Evolutionary conservation across 2,797 vertebrate species (phyloP).

Genomic region (Tadarida brasiliensis): DNA sequence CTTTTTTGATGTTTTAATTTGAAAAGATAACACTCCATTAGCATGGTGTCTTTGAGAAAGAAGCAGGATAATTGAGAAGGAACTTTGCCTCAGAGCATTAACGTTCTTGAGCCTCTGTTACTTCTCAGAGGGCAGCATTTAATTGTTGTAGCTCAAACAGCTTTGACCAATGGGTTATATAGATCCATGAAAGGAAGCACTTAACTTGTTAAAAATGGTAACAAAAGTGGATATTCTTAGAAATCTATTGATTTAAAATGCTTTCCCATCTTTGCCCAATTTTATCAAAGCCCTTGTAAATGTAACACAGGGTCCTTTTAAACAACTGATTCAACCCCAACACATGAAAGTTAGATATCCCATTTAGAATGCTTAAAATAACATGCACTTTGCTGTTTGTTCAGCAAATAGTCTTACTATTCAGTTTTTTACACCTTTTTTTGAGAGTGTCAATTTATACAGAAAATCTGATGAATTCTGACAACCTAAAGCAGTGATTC

Average conservation of each 20-base stretch:
- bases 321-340: not conserved
- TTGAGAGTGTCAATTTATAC: not conserved
- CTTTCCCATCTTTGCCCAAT: not conserved
- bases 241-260: constrained; percentile 37
- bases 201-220: not conserved
- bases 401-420: not conserved
- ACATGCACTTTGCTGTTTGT: not conserved
- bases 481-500: not conserved
- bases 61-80: not conserved
- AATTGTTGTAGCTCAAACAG: not conserved
- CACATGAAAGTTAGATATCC: not conserved
- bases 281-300: constrained; percentile 20
- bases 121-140: not conserved
- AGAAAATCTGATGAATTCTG: constrained; percentile 11
- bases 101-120: not conserved
- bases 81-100: not conserved
- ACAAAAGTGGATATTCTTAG: constrained; percentile 6
- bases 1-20: not conserved
- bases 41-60: not conserved
- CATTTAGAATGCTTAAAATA: constrained; percentile 25
- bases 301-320: not conserved
- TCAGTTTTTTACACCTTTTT: constrained; percentile 23
- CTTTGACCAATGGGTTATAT: not conserved
- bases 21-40: not conserved
- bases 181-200: not conserved